Base-by-base conservation (phyloP, 2,797 vertebrate genomes). In the Gallinago solitaria region DNA sequence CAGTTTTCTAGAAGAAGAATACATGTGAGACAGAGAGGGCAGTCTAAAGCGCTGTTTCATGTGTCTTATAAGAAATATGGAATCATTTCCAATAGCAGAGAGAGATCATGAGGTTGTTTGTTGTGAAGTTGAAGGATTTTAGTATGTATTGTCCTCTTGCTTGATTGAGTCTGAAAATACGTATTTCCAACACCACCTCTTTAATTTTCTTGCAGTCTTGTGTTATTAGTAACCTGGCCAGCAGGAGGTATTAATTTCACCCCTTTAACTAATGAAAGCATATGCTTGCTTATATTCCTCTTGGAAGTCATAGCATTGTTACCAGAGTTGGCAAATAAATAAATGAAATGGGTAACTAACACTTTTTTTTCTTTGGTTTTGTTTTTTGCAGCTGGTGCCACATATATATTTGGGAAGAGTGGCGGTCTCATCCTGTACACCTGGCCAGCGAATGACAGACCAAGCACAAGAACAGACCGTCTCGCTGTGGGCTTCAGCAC, bases 401-500 rank as follows among this genome's bases (percentile, higher is more conserved):
- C 99, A 0, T 99, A 99, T 83, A 99, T 99, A 96, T 99, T 99
- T 95, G 99, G 99, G 45, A 99, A 99, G 97, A 99, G 99, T 16
- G 99, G 99, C 51, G 99, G 99, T 57, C 98, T 99, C 82, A 99
- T 99, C 82, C 98, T 99, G 3, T 99, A 99, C 92, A 99, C 98
- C 68, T 99, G 99, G 99, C 99, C 99, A 6, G 98, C 99, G 59
- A 99, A 99, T 24, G 99, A 99, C 96, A 98, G 99, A 47, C 99
- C 99, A 0, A 99, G 99, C 97, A 99, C 99, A 0, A 99, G 99
- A 70, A 99, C 99, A 0, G 99, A 99, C 97, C 98, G 99, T 61
- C 98, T 99, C 48, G 99, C 99, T 0, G 99, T 99, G 33, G 99
- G 99, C 90, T 99, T 99, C 98, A 99, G 99, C 97, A 99, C 99